Evolutionary conservation across 1,140 invertebrate species (phyloP), one percentile per base, ranked within the genome.

Genomic region (Apocrypta bakeri): DNA sequence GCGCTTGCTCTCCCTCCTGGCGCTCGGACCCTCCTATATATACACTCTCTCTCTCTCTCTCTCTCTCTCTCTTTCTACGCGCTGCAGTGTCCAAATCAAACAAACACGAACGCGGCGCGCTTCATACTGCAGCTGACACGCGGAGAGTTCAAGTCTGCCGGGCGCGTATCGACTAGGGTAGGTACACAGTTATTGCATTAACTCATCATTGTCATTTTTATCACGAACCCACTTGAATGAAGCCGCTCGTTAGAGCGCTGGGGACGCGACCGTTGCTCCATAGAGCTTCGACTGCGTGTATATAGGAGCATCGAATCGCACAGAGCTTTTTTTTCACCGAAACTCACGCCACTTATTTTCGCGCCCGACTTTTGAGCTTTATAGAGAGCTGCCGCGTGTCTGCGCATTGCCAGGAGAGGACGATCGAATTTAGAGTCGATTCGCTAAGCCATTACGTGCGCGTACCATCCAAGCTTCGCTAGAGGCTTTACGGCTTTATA

Each of bases 121-220:
- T n/a, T n/a, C n/a, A n/a, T 17, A 21, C 31, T 9, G 25, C 29
- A 9, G 29, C 66, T 2, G 2, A 31, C 24, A 37, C 17, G 69
- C 21, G 27, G 33, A n/a, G 37, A 72, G 29, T 29, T 14, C 14
- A 0, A 1, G 31, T 37, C 33, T 9, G 2, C 33, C 68, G 64
- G 1, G 14, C 68, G 69, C 63, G n/a, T n/a, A n/a, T n/a, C n/a
- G 37, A 40, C 69, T 42, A 72, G 27, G 68, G 31, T n/a, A 72
- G 27, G 84, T 88, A 92, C 90, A 91, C 86, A 88, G 90, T 90
- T 91, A 91, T 90, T 90, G 90, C 90, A 92, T 92, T 92, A 92
- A 89, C 89, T 90, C 90, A 88, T 90, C 89, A 90, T 92, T 91
- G 90, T 90, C 89, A 91, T 91, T 91, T 92, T 92, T 90, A 91